Conservation (phyloP, 2,113 vertebrate genomes). For the Chascanopsetta lugubris region DNA sequence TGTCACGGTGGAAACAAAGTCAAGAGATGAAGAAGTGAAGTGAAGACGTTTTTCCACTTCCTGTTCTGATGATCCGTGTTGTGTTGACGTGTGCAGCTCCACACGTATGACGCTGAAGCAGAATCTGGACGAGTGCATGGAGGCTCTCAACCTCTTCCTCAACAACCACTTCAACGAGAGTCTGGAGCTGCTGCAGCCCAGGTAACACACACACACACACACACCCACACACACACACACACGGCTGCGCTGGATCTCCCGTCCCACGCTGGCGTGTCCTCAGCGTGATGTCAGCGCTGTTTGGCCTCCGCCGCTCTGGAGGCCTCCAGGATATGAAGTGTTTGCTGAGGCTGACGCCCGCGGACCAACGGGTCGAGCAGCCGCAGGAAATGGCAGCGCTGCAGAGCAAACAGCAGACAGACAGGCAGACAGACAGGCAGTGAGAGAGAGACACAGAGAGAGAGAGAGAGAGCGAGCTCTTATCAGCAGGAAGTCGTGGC, state of each 20-base stretch:
- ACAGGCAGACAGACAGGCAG: conserved; percentile 12
- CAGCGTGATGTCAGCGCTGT: conserved; percentile 35
- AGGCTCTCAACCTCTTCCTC: conserved; percentile 84
- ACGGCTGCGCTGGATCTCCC: too few relatives aligned
- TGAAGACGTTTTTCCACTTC: too few relatives aligned
- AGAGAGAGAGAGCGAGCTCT: conserved; percentile 22
- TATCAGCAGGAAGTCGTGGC: conserved; percentile 52
- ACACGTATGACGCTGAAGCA: conserved; percentile 71
- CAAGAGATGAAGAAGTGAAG: too few relatives aligned
- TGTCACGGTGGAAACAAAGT: too few relatives aligned
- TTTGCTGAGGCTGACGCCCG: conserved; percentile 83
- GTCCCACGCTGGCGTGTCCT: not conserved
- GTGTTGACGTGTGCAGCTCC: conserved; percentile 51
- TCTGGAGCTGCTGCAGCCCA: conserved; percentile 80
- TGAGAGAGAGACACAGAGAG: conserved; percentile 8
- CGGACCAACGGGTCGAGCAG: conserved; percentile 54
- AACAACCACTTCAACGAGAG: conserved; percentile 85
- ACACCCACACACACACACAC: too few relatives aligned
- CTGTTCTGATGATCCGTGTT: too few relatives aligned
- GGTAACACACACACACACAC: too few relatives aligned
- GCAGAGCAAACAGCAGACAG: conserved; percentile 70
- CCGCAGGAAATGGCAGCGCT: conserved; percentile 36
- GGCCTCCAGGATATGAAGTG: conserved; percentile 81
- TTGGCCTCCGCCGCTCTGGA: not conserved
- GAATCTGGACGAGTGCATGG: conserved; percentile 83